phyloP scores from a whole-genome alignment of 2,113 vertebrate genomes.

The Hemicordylus capensis region DNA sequence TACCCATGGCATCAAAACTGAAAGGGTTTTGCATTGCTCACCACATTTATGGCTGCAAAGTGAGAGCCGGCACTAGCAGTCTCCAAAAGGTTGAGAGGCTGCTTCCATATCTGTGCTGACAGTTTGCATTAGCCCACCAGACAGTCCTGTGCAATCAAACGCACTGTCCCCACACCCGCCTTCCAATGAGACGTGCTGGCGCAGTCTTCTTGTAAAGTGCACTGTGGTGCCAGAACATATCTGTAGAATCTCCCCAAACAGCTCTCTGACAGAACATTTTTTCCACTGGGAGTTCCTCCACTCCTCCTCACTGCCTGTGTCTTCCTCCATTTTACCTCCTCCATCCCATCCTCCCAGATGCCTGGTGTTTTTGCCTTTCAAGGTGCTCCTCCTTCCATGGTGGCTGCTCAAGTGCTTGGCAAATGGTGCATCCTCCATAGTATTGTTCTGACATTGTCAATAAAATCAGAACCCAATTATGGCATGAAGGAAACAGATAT shows the following conservation, averaged over 20 bases:
- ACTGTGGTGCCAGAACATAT: fast-evolving
- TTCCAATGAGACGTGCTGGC: not conserved
- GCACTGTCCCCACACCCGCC: not conserved
- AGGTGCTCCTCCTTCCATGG: conserved; percentile 1
- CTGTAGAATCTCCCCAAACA: not conserved
- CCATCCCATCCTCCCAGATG: fast-evolving
- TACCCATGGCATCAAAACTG: not conserved
- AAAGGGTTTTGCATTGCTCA: not conserved
- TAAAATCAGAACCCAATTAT: conserved; percentile 80
- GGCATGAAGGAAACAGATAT: conserved; percentile 71
- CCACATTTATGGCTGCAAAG: not conserved
- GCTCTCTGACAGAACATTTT: not conserved
- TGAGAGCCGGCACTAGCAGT: not conserved
- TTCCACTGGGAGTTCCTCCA: not conserved
- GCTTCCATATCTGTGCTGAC: fast-evolving
- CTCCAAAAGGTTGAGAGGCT: not conserved
- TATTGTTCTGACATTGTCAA: conserved; percentile 56
- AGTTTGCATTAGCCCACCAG: not conserved
- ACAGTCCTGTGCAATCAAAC: not conserved
- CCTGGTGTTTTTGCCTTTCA: not conserved
- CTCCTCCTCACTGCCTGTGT: fast-evolving
- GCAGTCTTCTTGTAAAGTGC: not conserved
- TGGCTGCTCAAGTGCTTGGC: conserved; percentile 48
- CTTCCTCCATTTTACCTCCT: not conserved
- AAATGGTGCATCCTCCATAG: conserved; percentile 61